Evolutionary conservation across 2,797 vertebrate species (phyloP), one percentile per base, ranked within the genome.

Genomic region (Ctenopoma kingsleyae): DNA sequence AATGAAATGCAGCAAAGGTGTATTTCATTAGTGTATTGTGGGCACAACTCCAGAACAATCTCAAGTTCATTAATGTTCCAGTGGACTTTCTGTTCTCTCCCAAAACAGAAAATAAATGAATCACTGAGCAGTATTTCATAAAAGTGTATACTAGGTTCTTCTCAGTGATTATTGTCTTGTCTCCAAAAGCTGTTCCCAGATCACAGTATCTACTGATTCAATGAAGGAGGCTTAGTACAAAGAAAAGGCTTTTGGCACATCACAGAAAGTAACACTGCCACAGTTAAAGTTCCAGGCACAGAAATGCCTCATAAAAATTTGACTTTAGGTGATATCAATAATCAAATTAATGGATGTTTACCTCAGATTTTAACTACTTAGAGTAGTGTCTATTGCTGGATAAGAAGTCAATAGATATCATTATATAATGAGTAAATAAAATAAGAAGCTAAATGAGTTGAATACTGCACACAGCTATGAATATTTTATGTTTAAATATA

Each of bases 21-120:
- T 35, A 35, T 35, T 35, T 35, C 3, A 1, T 23, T 15, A 27
- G 30, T 17, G 9, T 36, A 32, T 8, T 9, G 3, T 51, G 23
- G 71, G 57, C 62, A 43, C 15, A 22, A 59, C 43, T 74, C 59
- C 32, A 35, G 32, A 35, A 35, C 8, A 35, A 35, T 35, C 8
- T 9, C 10, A 11, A 35, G 32, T 9, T 35, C 9, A 35, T 35
- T 35, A 67, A 72, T 58, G 57, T 30, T 13, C 23, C 1, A 1
- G 5, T 10, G 9, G 17, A 61, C 27, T 52, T 30, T 51, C 55
- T 17, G 3, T 36, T 19, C 47, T 67, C 27, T 53, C 25, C 59
- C 41, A 60, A 27, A 72, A 73, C 38, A 73, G 52, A 74, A 76
- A 79, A 69, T 66, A 53, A 64, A 81, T 71, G 55, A 82, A 78